A percentile compares a stretch with the other conserved stretches of the same genome.
phyloP scores from a whole-genome alignment of 2,797 vertebrate species.

The Apodemus agrarius region DNA sequence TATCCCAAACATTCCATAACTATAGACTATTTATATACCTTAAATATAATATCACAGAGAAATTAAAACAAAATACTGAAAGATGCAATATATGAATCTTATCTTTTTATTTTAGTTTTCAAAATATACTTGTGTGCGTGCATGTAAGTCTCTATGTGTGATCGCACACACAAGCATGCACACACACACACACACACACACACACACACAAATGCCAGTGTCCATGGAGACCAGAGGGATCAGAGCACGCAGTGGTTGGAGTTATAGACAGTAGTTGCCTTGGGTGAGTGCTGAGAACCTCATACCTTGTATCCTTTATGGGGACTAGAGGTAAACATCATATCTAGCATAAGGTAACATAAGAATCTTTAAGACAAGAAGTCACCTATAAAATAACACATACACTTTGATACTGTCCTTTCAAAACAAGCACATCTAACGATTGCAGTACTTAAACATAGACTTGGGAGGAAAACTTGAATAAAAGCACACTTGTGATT shows the following conservation, averaged over 20 bases:
- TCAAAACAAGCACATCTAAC: slow-evolving; percentile 4
- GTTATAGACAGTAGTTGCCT: not conserved
- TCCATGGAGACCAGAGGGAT: not conserved
- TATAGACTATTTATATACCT: not conserved
- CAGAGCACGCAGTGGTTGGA: not conserved
- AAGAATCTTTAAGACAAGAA: not conserved
- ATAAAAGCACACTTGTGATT: not conserved
- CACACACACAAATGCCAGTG: not conserved
- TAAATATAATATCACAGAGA: not conserved
- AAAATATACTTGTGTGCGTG: not conserved
- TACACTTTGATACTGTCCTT: not conserved
- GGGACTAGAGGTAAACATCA: not conserved
- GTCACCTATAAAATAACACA: not conserved
- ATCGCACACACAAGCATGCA: not conserved
- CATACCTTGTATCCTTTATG: not conserved
- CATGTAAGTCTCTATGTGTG: not conserved
- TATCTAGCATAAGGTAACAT: not conserved
- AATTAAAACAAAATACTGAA: not conserved
- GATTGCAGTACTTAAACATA: not conserved
- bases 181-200: not conserved
- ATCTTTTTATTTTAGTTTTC: too few relatives aligned
- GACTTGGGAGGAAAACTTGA: not conserved
- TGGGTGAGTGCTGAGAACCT: not conserved
- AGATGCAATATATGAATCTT: not conserved
- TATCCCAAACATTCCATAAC: not conserved